Percentiles rank a stretch among this genome's conserved stretches.
Conservation (phyloP, 2,888 invertebrate species). For the Heliconius charithonia region DNA sequence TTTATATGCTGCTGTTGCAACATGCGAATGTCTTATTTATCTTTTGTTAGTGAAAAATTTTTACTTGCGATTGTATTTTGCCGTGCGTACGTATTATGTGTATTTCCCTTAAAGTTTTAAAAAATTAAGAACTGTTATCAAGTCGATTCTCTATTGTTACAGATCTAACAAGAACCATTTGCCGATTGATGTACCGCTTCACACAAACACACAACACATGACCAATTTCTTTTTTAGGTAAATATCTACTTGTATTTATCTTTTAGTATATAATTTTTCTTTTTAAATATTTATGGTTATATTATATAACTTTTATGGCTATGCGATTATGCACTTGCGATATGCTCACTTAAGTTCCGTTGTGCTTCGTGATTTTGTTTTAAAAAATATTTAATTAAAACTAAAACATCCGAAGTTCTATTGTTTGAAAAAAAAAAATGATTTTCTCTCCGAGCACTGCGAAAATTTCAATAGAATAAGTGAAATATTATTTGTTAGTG, state of each 20-base stretch:
- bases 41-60: constrained; percentile 33
- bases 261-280: neutral
- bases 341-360: neutral
- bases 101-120: neutral
- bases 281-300: neutral
- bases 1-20: constrained; percentile 49
- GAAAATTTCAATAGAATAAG: neutral
- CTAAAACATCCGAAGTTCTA: too few species aligned
- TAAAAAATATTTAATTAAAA: neutral
- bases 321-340: constrained; percentile 24
- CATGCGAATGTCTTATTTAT: constrained; percentile 51
- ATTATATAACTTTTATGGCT: neutral
- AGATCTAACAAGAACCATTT: constrained; percentile 38
- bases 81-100: constrained; percentile 52
- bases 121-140: constrained; percentile 44
- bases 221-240: neutral
- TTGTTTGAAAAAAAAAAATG: neutral
- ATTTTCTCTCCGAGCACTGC: neutral
- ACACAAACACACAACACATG: neutral
- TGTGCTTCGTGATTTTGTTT: neutral
- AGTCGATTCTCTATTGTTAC: constrained; percentile 58
- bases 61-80: constrained; percentile 46
- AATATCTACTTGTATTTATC: constrained; percentile 1
- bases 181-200: neutral
- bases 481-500: neutral